A percentile compares a stretch with the other conserved stretches of the same genome.
These are phyloP conservation scores for Coccyzus lansbergi DNA, from an alignment of 2,797 vertebrate genomes.

Conservation along the genomic window DNA sequence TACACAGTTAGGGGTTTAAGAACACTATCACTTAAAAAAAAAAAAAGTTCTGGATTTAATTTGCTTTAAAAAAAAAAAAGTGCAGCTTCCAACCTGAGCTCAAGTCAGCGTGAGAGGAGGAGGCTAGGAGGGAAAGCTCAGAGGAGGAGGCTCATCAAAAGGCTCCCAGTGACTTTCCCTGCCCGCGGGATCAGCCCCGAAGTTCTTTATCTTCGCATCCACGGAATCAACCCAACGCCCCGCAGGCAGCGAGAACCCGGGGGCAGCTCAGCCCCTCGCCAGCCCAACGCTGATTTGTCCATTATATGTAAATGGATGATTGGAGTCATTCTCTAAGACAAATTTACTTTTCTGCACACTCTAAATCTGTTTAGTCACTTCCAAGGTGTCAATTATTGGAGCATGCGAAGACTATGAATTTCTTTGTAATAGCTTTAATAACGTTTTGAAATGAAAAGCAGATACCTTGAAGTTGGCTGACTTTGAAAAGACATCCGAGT, in stretches of 20 bases:
- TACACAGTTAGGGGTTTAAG: not conserved
- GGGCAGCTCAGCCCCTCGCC: conserved; percentile 20
- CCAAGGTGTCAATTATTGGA: conserved; percentile 99
- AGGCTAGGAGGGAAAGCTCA: not conserved
- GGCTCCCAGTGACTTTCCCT: conserved; percentile 25
- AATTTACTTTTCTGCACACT: conserved; percentile 96
- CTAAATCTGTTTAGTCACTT: conserved; percentile 98
- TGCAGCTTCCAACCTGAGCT: conserved; percentile 10
- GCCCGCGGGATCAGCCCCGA: not conserved
- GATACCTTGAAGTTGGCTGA: conserved; percentile 94
- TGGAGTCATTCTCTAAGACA: conserved; percentile 94
- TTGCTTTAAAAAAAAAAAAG: conserved; percentile 11
- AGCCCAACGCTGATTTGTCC: conserved; percentile 74
- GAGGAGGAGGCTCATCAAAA: conserved; percentile 40
- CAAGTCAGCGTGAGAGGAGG: conserved; percentile 10
- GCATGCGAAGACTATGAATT: conserved; percentile 91
- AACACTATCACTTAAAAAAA: not conserved
- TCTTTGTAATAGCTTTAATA: conserved; percentile 98
- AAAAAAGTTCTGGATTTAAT: conserved; percentile 53
- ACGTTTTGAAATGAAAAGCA: conserved; percentile 99
- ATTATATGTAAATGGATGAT: conserved; percentile 90
- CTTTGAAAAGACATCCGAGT: conserved; percentile 97
- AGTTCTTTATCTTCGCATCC: conserved; percentile 26
- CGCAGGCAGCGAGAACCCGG: not conserved
- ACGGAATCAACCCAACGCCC: not conserved